phyloP scores from a whole-genome alignment of 2,113 vertebrate genomes.

The Lycocorax pyrrhopterus region DNA sequence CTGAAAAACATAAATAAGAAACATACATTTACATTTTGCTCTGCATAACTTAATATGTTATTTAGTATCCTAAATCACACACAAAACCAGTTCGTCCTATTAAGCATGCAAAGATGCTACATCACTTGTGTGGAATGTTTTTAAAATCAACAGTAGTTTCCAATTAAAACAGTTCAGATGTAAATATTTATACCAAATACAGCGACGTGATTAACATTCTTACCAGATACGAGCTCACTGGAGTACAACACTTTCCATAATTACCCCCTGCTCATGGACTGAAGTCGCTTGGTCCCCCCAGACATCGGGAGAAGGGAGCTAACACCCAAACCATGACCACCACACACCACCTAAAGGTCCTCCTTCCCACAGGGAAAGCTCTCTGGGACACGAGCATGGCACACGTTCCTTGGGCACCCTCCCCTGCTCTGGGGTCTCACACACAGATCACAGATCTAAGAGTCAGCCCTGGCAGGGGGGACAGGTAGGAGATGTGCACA shows the following conservation, averaged over 20 bases:
- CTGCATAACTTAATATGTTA: constrained; percentile 61
- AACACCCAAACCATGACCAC: neutral
- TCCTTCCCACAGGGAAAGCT: neutral
- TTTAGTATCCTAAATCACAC: constrained; percentile 53
- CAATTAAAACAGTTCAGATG: constrained; percentile 49
- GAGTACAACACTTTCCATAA: neutral
- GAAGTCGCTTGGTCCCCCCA: neutral
- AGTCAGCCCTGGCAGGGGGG: neutral
- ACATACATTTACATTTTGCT: constrained; percentile 67
- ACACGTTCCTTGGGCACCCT: fast-evolving
- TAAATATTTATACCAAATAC: constrained; percentile 43
- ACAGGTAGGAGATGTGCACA: neutral
- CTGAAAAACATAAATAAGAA: constrained; percentile 78
- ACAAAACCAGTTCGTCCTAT: constrained; percentile 43
- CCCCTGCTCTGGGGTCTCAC: neutral
- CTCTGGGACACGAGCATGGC: neutral
- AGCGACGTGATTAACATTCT: constrained; percentile 6
- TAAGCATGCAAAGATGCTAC: constrained; percentile 24
- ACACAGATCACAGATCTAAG: neutral
- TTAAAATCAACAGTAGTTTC: constrained; percentile 50
- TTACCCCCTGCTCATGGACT: neutral
- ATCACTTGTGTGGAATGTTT: constrained; percentile 27
- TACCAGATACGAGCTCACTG: neutral
- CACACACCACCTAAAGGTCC: neutral
- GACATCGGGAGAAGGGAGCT: neutral